Base-by-base conservation (phyloP, 2,797 vertebrate genomes). In the Amblyopsis hoosieri region DNA sequence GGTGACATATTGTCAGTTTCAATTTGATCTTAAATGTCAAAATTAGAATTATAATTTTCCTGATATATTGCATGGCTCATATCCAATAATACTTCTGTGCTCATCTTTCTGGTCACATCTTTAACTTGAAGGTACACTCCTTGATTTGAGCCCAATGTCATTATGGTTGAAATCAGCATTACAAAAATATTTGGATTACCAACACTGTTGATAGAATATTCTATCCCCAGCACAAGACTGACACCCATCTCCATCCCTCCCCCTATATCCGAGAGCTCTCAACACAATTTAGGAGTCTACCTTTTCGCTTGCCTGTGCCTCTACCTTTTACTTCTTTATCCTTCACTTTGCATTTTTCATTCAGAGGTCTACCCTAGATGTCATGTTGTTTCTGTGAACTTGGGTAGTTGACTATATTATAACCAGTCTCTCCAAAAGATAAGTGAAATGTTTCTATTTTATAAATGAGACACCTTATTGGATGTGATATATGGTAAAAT, bases 271-370 rank as follows among this genome's bases (percentile, higher is more conserved):
- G 37, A 42, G 8, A 42, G 37, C 9, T 7, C 37, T 42, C 37
- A 42, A 6, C 37, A 19, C 11, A 19, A 19, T 11, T 52, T 46
- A 66, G 13, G 54, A 31, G 53, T 33, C 10, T 54, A 33, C 53
- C 2, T 12, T 33, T 15, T 31, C 63, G 75, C 81, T 78, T 69
- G 78, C 73, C 72, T 87, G 12, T 69, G 54, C 76, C 67, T 61
- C 58, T 42, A 48, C 57, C 77, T 70, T 74, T 80, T 68, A 70
- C 85, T 86, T 89, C 82, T 85, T 83, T 76, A 69, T 71, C 62
- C 66, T 82, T 82, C 81, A 83, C 89, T 88, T 83, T 74, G 81
- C 82, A 57, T 60, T 70, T 75, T 64, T 14, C 60, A 58, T 55
- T 3, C 12, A 50, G 53, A 15, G 33, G 52, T 37, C 33, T 1